Evolutionary conservation across 2,888 invertebrate genomes (phyloP).

Genomic region (Hemaris fuciformis): DNA sequence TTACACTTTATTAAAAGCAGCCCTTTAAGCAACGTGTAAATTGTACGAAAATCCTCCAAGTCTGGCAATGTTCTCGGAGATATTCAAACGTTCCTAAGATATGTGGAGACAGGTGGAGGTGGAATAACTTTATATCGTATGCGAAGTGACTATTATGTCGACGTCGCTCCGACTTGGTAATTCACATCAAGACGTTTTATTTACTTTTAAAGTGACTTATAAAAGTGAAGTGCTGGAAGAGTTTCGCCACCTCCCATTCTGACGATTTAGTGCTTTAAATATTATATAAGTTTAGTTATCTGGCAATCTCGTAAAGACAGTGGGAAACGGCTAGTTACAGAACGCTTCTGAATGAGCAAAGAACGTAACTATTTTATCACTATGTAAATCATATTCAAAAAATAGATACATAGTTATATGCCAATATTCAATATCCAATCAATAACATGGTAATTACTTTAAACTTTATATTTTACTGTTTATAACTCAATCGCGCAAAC

Average conservation of each 20-base stretch:
- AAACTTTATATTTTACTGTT: too few relatives aligned
- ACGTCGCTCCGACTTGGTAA: not conserved
- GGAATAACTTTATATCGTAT: not conserved
- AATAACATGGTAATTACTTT: too few relatives aligned
- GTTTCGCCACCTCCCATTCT: not conserved
- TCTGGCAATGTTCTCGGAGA: not conserved
- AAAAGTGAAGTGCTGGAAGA: not conserved
- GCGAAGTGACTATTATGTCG: not conserved
- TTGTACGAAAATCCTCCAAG: conserved; percentile 10
- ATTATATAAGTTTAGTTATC: too few relatives aligned
- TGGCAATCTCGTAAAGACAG: too few relatives aligned
- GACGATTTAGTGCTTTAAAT: not conserved
- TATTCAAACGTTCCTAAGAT: not conserved
- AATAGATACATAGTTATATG: too few relatives aligned
- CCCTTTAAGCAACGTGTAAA: conserved; percentile 6
- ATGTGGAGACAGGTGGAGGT: not conserved
- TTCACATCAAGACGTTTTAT: conserved; percentile 6
- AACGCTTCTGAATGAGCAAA: too few relatives aligned
- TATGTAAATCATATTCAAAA: too few relatives aligned
- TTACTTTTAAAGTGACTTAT: not conserved
- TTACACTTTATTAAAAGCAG: conserved; percentile 9
- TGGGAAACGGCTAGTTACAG: too few relatives aligned
- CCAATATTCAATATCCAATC: too few relatives aligned
- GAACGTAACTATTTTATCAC: too few relatives aligned
- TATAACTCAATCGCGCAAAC: too few relatives aligned